These are phyloP conservation scores for Solenopsis fugax DNA, from an alignment of 1,140 invertebrate species.

Conservation along the genomic window DNA sequence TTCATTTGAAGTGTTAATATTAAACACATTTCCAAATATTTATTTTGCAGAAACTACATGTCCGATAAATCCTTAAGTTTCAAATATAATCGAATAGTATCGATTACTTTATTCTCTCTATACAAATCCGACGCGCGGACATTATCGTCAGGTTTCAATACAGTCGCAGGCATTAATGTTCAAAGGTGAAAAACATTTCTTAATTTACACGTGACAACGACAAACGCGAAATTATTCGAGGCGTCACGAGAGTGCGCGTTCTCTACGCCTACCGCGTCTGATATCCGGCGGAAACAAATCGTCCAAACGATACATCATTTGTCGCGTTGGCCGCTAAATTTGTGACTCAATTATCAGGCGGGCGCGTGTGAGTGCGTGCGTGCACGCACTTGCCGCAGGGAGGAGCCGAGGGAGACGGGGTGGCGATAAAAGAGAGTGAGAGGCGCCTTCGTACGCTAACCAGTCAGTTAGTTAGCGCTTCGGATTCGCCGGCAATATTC, in stretches of 20 bases:
- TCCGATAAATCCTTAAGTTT: too few relatives aligned
- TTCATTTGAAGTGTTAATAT: too few relatives aligned
- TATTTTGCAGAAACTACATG: too few relatives aligned
- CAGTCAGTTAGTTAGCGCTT: conserved; percentile 77
- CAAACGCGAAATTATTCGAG: conserved; percentile 19
- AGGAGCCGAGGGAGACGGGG: conserved; percentile 40
- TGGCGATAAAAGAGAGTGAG: conserved; percentile 72
- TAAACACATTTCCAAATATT: too few relatives aligned
- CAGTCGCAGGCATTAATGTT: not conserved
- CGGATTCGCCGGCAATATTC: conserved; percentile 73
- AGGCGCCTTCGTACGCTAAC: conserved; percentile 70
- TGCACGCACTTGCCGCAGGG: conserved; percentile 45
- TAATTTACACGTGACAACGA: conserved; percentile 29
- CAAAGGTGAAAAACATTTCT: not conserved
- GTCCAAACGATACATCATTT: conserved; percentile 78
- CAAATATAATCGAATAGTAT: not conserved
- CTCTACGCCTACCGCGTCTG: conserved; percentile 42
- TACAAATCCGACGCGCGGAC: not conserved
- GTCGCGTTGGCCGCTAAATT: conserved; percentile 70
- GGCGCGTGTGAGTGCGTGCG: conserved; percentile 20
- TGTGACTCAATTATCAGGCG: conserved; percentile 80
- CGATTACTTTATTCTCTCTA: not conserved
- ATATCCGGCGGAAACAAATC: conserved; percentile 80
- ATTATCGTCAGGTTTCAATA: not conserved
- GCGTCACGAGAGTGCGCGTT: conserved; percentile 25